Base-by-base conservation (phyloP, 1,140 invertebrate species). In the Sarcophaga peregrina region DNA sequence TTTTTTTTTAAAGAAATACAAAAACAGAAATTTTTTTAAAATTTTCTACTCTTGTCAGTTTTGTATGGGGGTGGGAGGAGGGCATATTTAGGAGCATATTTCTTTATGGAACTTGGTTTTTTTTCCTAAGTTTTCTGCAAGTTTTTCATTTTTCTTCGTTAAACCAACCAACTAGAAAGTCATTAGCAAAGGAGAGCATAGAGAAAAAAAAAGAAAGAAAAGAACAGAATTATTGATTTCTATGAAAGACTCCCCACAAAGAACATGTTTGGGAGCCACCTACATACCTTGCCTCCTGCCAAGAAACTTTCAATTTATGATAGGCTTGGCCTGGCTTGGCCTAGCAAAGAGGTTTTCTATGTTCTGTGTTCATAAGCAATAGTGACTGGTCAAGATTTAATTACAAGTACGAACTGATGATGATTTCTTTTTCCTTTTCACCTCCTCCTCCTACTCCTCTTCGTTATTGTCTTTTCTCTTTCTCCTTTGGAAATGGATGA, bases 351-450 rank as follows among this genome's bases (percentile, higher is more conserved):
- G 25, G 25, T 37, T 37, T 37, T 37, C 17, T 9, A 3, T 72
- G 17, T 25, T 72, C 6, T 25, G 20, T 72, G 7, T 72, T 15
- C 52, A 10, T 15, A 10, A 11, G 2, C 58, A 72, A 25, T 25
- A 8, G 37, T 25, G 17, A 78, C 50, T 78, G 75, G 75, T 78
- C 75, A 78, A 78, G 75, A 78, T 78, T 78, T 78, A 78, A 78
- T 78, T 78, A 78, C 75, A 78, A 78, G 20, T 50, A 25, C 75
- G 20, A 17, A n/a, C n/a, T n/a, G 75, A 20, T 50, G 46, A 50
- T 76, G 74, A 17, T 76, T 78, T 25, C 20, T 72, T 72, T 50
- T 78, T 78, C 50, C 47, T 47, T 52, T n/a, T n/a, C n/a, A n/a
- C 20, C 74, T 20, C 9, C 50, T 78, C 74, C 10, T 50, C 50